Conservation (phyloP, 1,140 invertebrate species). For the Hyles vespertilio region DNA sequence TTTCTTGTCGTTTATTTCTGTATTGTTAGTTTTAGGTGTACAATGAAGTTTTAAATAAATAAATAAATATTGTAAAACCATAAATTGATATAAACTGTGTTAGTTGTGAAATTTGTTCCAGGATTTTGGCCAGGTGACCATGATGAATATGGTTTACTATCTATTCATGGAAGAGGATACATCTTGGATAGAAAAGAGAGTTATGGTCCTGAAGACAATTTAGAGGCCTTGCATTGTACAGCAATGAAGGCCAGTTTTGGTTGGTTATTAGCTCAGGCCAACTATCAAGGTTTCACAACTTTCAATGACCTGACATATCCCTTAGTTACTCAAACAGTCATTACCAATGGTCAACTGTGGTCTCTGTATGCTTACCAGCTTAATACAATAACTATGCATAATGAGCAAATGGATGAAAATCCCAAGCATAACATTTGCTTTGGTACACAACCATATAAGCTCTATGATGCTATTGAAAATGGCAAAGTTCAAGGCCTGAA, state of each 20-base stretch:
- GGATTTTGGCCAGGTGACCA: conserved; percentile 88
- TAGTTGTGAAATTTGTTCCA: conserved; percentile 51
- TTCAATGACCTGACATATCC: conserved; percentile 93
- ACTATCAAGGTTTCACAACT: conserved; percentile 91
- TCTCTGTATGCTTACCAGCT: conserved; percentile 92
- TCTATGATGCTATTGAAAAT: conserved; percentile 86
- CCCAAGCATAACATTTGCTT: conserved; percentile 87
- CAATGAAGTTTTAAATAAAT: no score
- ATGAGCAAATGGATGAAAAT: conserved; percentile 79
- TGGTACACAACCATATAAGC: conserved; percentile 80
- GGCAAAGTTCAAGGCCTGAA: conserved; percentile 87
- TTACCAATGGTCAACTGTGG: conserved; percentile 90
- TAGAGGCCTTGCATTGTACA: conserved; percentile 81
- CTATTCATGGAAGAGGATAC: conserved; percentile 81
- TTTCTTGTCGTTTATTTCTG: no score
- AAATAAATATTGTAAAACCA: no score
- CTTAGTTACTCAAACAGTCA: conserved; percentile 87
- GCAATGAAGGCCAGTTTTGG: conserved; percentile 86
- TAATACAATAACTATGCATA: conserved; percentile 86
- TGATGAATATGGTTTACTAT: conserved; percentile 85
- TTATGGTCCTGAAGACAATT: conserved; percentile 72
- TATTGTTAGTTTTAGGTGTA: no score
- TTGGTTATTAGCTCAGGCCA: conserved; percentile 88
- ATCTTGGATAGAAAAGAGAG: conserved; percentile 64
- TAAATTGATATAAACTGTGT: not conserved